phyloP scores from a whole-genome alignment of 2,797 vertebrate species.

The Micrastur ruficollis region DNA sequence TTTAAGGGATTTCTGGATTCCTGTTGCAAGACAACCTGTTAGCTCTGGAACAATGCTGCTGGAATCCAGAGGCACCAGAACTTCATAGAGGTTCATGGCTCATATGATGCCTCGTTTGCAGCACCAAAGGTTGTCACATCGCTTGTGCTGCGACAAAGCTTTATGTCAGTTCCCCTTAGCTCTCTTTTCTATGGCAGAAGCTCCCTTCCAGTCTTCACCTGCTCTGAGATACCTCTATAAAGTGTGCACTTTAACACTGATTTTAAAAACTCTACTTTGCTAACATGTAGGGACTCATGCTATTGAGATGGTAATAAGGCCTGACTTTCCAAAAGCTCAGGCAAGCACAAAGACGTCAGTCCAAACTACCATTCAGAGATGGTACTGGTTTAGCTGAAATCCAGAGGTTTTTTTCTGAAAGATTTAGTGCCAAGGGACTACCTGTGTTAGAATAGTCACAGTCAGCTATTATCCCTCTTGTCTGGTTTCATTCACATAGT shows the following conservation, averaged over 20 bases:
- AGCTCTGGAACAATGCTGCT: neutral
- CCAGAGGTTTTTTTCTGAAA: neutral
- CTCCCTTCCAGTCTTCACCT: neutral
- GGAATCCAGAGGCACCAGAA: neutral
- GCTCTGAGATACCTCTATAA: neutral
- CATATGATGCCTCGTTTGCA: rapidly evolving
- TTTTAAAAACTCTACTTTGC: neutral
- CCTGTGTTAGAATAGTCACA: neutral
- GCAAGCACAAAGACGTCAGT: neutral
- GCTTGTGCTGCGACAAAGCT: neutral
- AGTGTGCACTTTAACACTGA: neutral
- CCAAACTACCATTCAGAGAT: neutral
- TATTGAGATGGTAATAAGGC: neutral
- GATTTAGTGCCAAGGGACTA: neutral
- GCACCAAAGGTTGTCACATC: neutral
- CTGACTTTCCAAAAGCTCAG: neutral
- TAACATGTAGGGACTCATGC: neutral
- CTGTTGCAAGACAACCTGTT: neutral
- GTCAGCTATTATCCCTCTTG: neutral
- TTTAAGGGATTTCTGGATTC: neutral
- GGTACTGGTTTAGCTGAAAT: neutral
- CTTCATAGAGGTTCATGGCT: neutral
- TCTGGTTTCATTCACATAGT: neutral
- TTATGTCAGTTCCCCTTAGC: neutral
- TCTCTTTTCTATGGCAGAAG: neutral